Conservation (phyloP, 2,797 vertebrate species). For the Rallus crepitans region DNA sequence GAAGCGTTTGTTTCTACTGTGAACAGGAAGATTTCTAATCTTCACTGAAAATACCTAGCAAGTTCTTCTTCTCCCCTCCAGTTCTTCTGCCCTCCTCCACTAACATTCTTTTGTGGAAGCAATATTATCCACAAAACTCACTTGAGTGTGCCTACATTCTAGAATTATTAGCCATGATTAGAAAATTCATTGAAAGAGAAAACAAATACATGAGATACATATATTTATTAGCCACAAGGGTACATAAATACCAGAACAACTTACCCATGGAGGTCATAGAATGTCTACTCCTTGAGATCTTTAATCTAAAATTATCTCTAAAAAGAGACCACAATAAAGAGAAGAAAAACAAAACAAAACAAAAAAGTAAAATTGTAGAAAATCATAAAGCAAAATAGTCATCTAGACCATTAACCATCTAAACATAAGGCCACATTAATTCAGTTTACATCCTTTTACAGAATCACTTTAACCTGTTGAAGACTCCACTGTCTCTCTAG, state of each 20-base stretch:
- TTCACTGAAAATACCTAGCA: not conserved
- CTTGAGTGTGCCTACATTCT: rapidly evolving
- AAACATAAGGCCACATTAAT: rapidly evolving
- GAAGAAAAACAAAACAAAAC: not conserved
- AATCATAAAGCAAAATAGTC: not conserved
- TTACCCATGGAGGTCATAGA: not conserved
- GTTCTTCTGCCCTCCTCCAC: rapidly evolving
- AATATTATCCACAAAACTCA: not conserved
- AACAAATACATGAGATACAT: not conserved
- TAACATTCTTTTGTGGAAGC: not conserved
- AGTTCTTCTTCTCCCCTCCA: not conserved
- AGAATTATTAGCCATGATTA: not conserved
- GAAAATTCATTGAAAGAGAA: not conserved
- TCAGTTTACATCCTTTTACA: not conserved
- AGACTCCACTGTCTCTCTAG: not conserved
- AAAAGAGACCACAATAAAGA: not conserved
- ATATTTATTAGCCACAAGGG: not conserved
- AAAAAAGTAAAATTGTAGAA: not conserved
- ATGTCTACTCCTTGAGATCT: not conserved
- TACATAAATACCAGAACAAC: not conserved
- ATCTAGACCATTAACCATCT: not conserved
- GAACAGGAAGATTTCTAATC: not conserved
- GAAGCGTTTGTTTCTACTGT: not conserved
- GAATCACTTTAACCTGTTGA: not conserved
- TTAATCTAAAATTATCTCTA: not conserved